These are phyloP conservation scores for Antheraea pernyi DNA, from an alignment of 1,140 invertebrate species.

Conservation along the genomic window DNA sequence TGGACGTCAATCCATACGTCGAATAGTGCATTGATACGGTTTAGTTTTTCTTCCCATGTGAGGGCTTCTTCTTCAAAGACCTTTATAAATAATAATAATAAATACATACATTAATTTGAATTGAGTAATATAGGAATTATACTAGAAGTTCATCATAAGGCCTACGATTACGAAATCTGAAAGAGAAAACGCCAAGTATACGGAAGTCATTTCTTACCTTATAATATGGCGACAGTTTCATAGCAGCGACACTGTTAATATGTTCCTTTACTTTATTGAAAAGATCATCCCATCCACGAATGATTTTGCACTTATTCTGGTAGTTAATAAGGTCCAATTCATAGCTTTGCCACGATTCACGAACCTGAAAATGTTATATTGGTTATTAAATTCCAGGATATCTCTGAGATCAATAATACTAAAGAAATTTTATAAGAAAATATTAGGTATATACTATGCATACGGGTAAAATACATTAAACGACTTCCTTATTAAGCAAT, in stretches of 20 bases:
- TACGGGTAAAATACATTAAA: no score
- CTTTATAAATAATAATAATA: conserved; percentile 27
- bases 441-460: no score
- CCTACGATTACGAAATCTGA: no score
- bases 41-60: conserved; percentile 99
- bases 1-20: conserved; percentile 99
- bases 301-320: conserved; percentile 98
- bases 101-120: no score
- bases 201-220: no score
- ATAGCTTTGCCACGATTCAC: conserved; percentile 99
- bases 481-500: no score
- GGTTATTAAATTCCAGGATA: no score
- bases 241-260: conserved; percentile 98
- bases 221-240: conserved; percentile 99
- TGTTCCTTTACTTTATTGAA: conserved; percentile 99
- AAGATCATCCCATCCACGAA: conserved; percentile 99
- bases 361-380: conserved; percentile 78
- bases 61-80: conserved; percentile 99
- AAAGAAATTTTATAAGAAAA: no score
- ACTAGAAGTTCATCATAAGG: no score
- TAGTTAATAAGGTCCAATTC: conserved; percentile 99
- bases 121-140: no score
- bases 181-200: no score
- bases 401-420: no score
- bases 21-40: conserved; percentile 98